These are phyloP conservation scores for Fulica atra DNA, from an alignment of 2,113 vertebrate species.

Conservation along the genomic window DNA sequence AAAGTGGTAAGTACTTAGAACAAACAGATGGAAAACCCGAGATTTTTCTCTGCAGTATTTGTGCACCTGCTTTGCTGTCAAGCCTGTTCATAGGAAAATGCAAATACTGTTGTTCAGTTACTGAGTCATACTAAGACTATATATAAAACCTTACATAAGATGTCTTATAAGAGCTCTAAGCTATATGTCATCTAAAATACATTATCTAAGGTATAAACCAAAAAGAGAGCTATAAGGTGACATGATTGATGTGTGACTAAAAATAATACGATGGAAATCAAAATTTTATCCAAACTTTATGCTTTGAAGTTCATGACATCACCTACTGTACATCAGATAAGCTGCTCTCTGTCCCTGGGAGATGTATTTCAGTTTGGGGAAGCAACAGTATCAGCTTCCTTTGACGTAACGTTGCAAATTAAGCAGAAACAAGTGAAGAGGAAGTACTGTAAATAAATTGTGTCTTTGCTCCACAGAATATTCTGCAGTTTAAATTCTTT, in stretches of 20 bases:
- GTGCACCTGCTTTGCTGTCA: slow-evolving; percentile 5
- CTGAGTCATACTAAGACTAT: slow-evolving; percentile 51
- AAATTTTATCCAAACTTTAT: background rate
- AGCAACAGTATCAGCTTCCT: background rate
- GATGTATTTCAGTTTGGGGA: background rate
- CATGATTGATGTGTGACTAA: background rate
- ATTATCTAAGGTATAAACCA: background rate
- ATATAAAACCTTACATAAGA: slow-evolving; percentile 57
- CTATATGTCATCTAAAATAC: background rate
- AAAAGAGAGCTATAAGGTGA: background rate
- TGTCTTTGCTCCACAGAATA: background rate
- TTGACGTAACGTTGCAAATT: background rate
- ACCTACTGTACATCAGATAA: background rate
- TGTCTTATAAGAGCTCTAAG: background rate
- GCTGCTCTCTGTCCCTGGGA: background rate
- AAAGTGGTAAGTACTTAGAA: slow-evolving; percentile 83
- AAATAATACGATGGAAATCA: background rate
- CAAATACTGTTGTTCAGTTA: slow-evolving; percentile 38
- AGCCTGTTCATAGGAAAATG: slow-evolving; percentile 13
- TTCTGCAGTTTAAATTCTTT: background rate
- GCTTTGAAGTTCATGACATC: background rate
- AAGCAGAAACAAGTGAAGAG: background rate
- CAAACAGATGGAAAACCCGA: background rate
- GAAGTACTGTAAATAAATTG: background rate
- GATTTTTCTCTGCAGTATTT: background rate